Conservation (phyloP, 1,140 invertebrate species). For the Druon quercuslanigerum region DNA sequence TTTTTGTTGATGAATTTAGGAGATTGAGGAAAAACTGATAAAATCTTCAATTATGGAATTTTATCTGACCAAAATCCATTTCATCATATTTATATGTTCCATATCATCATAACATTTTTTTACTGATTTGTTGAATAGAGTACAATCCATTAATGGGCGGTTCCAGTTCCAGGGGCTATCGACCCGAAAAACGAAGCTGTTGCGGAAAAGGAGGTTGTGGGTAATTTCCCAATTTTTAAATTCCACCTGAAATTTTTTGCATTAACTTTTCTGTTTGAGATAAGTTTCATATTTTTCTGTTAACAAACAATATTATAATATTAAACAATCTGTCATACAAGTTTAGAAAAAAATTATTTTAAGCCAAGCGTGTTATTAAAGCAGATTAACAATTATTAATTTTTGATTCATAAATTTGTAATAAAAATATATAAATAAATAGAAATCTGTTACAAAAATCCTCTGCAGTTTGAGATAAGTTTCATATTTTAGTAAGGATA, state of each 20-base stretch:
- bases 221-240: constrained; percentile 45
- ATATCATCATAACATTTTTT: not conserved
- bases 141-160: constrained; percentile 75
- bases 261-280: not conserved
- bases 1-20: too few relatives aligned
- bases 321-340: not conserved
- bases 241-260: not conserved
- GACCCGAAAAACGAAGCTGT: constrained; percentile 70
- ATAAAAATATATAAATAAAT: not conserved
- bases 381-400: not conserved
- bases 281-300: not conserved
- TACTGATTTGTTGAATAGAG: constrained; percentile 51
- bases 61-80: too few relatives aligned
- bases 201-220: constrained; percentile 74
- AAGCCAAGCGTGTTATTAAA: not conserved
- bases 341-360: too few relatives aligned
- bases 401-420: not conserved
- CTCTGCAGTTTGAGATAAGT: too few relatives aligned
- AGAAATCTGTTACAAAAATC: not conserved
- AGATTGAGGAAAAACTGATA: too few relatives aligned
- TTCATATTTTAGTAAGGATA: too few relatives aligned
- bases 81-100: too few relatives aligned
- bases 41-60: too few relatives aligned
- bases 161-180: constrained; percentile 63
- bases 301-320: not conserved